Evolutionary conservation across 2,888 invertebrate species (phyloP), one percentile per base, ranked within the genome.

Genomic region (Clistopyga incitator): DNA sequence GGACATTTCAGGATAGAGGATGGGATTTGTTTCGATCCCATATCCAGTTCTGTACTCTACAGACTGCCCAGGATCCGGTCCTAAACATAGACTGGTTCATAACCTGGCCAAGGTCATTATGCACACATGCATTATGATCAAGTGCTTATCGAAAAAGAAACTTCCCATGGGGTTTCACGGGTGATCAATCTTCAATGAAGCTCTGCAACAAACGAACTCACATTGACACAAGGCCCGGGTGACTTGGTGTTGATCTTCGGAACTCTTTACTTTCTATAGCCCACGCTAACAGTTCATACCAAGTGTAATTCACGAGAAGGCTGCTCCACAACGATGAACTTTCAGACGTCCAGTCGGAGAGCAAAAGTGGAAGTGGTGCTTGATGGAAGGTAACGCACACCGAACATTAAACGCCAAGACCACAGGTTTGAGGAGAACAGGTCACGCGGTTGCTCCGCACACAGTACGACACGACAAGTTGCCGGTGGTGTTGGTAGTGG

Each of bases 391-490:
- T 29, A 59, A 25, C 15, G 25, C 59, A 15, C 25, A 29, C 59
- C 29, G 25, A n/a, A 59, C 72, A 67, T 59, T 81, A 47, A 78
- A 79, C 65, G 45, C n/a, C 61, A 76, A 77, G 59, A 56, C 56
- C 61, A 70, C 76, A 38, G 67, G 64, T 65, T 56, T 54, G 52
- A 38, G 38, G 38, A 38, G 38, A 56, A 64, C 45, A 70, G 64
- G 50, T 77, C 34, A 38, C 23, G 52, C 38, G 78, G 78, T 82
- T 67, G 61, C 74, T 78, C 54, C 29, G 45, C 47, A 64, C 54
- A 47, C 56, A 68, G 25, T 70, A 61, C 25, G 61, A 38, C 42
- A 70, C 61, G 64, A 77, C 74, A 84, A 86, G 82, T 85, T 86
- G 65, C 76, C 50, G 54, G 71, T 61, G 52, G 71, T 65, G 77